phyloP scores from a whole-genome alignment of 2,113 vertebrate species.

The Indicator maculatus region DNA sequence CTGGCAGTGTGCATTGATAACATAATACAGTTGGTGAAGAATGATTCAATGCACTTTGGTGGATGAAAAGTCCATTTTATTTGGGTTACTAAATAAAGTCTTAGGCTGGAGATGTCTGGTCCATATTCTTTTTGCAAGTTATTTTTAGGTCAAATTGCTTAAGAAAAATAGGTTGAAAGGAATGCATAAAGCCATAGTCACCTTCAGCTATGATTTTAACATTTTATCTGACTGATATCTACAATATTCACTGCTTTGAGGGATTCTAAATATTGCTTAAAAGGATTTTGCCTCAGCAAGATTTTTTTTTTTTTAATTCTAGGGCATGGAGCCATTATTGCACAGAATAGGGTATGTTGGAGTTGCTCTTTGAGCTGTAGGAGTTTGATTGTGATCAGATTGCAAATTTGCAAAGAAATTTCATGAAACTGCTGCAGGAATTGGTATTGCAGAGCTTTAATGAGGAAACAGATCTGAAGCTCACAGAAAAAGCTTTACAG shows the following conservation, averaged over 20 bases:
- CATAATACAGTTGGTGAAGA: neutral
- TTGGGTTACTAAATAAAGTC: conserved; percentile 8
- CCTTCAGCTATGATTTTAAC: neutral
- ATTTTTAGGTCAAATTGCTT: conserved; percentile 22
- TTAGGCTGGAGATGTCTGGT: neutral
- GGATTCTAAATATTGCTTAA: neutral
- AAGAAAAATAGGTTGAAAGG: neutral
- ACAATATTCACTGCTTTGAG: neutral
- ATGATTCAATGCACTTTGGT: neutral
- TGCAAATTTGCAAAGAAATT: neutral
- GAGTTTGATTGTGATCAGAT: neutral
- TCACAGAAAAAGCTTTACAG: neutral
- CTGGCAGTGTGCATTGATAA: neutral
- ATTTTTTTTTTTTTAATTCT: neutral
- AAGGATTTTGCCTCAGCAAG: neutral
- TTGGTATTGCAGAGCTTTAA: neutral
- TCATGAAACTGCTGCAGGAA: neutral
- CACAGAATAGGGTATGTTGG: neutral
- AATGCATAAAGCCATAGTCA: neutral
- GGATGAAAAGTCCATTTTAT: neutral
- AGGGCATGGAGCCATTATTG: neutral
- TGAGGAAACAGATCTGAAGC: neutral
- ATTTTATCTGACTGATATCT: neutral
- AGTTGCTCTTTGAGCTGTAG: neutral
- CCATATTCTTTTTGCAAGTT: neutral